Evolutionary conservation across 2,113 vertebrate species (phyloP), one percentile per base, ranked within the genome.

Genomic region (Crotalus helleri): DNA sequence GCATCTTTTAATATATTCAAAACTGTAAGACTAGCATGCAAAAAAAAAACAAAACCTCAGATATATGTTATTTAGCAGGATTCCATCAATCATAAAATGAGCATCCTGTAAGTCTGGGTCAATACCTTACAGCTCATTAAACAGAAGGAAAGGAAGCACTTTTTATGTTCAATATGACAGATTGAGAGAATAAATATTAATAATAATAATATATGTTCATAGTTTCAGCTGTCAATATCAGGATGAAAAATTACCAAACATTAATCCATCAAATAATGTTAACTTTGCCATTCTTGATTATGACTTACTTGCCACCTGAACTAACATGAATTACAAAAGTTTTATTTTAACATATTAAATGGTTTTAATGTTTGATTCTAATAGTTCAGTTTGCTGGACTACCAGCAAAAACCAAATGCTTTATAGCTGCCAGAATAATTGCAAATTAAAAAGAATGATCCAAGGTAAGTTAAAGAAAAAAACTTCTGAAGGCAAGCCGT

Each of bases 101-200:
- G 87, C 87, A 94, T 85, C 3, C 92, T 95, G 90, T 58, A 94
- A 95, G 94, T 93, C 94, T 89, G 93, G 95, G 95, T 97, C 96
- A 96, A 94, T 97, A 96, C 91, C 95, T 97, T 97, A 96, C 96
- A 97, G 94, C 91, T 96, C 97, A 97, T 97, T 97, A 97, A 97
- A 97, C 93, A 97, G 93, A 97, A 94, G 91, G 93, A 97, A 96
- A 58, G 1, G 57, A 96, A 96, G 94, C 46, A 97, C 97, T 97
- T 74, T 90, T 96, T 94, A 94, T 26, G 57, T 95, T 97, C 94
- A 94, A 85, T 96, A 94, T 92, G 89, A 95, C 94, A 95, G 93
- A 96, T 94, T 95, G 81, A 59, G 69, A 94, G 93, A 93, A 96
- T 95, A 95, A 97, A 94, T 92, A 96, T 95, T 94, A 97, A 85